phyloP scores from a whole-genome alignment of 30 jellyfish, hydroid and myxozoan species.

The Catostylus mosaicus region DNA sequence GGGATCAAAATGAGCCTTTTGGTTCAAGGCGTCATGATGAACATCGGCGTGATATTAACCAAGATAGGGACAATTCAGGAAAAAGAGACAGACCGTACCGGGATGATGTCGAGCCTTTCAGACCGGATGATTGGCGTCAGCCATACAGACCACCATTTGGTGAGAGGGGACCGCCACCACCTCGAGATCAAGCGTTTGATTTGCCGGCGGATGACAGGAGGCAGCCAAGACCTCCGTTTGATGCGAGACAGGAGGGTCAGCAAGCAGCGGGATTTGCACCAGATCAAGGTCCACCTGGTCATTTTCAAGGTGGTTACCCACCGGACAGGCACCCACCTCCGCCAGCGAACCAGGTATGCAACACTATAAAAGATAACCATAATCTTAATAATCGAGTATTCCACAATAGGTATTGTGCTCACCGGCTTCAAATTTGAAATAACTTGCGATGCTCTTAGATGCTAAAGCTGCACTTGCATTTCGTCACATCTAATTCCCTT shows the following conservation, averaged over 20 bases:
- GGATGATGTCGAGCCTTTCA: constrained; percentile 13
- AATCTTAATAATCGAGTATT: no score
- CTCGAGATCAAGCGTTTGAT: constrained; percentile 8
- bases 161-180: background rate
- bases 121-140: constrained; percentile 26
- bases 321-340: constrained; percentile 6
- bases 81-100: background rate
- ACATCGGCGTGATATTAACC: constrained; percentile 20
- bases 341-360: constrained; percentile 25
- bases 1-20: constrained; percentile 5
- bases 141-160: constrained; percentile 1
- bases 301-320: constrained; percentile 18
- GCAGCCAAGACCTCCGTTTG: constrained; percentile 10
- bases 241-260: constrained; percentile 6
- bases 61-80: background rate
- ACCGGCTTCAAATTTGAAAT: no score
- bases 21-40: constrained; percentile 12
- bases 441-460: no score
- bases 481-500: no score
- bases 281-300: constrained; percentile 47
- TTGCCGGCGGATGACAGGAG: constrained; percentile 5
- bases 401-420: no score
- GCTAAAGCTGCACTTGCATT: no score
- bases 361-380: no score
- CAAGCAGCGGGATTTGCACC: background rate